Evolutionary conservation across 2,113 vertebrate genomes (phyloP), one percentile per base, ranked within the genome.

Genomic region (Grantiella picta): DNA sequence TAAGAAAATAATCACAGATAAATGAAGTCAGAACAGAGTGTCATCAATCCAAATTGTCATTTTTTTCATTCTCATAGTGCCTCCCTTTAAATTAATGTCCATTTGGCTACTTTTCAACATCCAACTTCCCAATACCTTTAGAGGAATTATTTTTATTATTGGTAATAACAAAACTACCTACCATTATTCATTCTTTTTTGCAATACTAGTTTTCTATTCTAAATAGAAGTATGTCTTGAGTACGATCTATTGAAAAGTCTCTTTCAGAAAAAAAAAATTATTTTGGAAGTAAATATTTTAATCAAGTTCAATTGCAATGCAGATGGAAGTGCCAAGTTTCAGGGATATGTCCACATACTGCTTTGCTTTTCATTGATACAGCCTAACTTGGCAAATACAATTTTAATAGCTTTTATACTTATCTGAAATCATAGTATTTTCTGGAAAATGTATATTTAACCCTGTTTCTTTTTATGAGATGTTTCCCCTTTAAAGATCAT

Each of bases 251-350:
- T 72, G 60, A 94, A 77, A 88, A 63, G 12, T 10, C 15, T 87
- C 40, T 44, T 95, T 44, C 44, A 73, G 79, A 95, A 96, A 82
- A 45, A 49, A 90, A 80, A 96, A 93, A 86, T 84, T 16, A n/a
- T 72, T 80, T 91, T 10, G 60, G 90, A 96, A 96, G 57, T 88
- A 94, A 94, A 78, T 89, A 65, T 82, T 90, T 90, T 72, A 91
- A 94, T 72, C 9, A 49, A 93, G 86, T 60, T 94, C 47, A 54
- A 90, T 10, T 40, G 25, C 9, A 66, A 81, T 84, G 66, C 59
- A 89, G 16, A 9, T 71, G 29, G 65, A 86, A 54, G 24, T 64
- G 95, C 71, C 42, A 61, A 79, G 68, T 91, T 89, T 75, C 69
- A 82, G 44, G 82, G 73, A 36, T 93, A 89, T 91, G 89, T 53